Percentiles rank a stretch among this genome's conserved stretches.
Conservation (phyloP, 2,888 invertebrate species). For the Polia nebulosa region DNA sequence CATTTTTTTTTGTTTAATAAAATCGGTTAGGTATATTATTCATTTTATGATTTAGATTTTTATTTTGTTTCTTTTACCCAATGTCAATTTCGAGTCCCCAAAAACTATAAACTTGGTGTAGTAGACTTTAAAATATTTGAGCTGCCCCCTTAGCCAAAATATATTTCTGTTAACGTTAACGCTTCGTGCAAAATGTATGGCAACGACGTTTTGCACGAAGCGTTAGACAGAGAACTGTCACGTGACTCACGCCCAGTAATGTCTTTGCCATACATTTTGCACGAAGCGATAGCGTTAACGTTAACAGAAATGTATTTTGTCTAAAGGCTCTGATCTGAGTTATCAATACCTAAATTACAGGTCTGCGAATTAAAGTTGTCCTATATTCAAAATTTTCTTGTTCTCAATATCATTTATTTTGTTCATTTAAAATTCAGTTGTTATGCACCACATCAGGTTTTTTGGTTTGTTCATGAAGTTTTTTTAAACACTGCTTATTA, state of each 20-base stretch:
- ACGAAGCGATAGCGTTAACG: too few relatives aligned
- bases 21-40: background rate
- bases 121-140: too few relatives aligned
- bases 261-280: too few relatives aligned
- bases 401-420: background rate
- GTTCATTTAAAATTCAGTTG: background rate
- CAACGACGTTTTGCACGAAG: too few relatives aligned
- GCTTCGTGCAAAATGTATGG: too few relatives aligned
- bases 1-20: background rate
- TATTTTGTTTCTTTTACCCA: background rate
- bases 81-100: background rate
- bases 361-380: conserved; percentile 35
- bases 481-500: background rate
- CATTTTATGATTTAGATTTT: background rate
- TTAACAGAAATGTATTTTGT: too few relatives aligned
- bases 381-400: background rate
- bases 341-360: conserved; percentile 9
- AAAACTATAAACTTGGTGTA: too few relatives aligned
- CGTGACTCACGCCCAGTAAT: too few relatives aligned
- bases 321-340: conserved; percentile 12
- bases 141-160: too few relatives aligned
- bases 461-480: background rate
- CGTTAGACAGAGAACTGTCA: too few relatives aligned
- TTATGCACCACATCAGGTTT: conserved; percentile 38
- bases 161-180: too few relatives aligned